Percentiles rank a stretch among this genome's conserved stretches.
phyloP scores from a whole-genome alignment of 2,797 vertebrate species.

The Cygnus olor region DNA sequence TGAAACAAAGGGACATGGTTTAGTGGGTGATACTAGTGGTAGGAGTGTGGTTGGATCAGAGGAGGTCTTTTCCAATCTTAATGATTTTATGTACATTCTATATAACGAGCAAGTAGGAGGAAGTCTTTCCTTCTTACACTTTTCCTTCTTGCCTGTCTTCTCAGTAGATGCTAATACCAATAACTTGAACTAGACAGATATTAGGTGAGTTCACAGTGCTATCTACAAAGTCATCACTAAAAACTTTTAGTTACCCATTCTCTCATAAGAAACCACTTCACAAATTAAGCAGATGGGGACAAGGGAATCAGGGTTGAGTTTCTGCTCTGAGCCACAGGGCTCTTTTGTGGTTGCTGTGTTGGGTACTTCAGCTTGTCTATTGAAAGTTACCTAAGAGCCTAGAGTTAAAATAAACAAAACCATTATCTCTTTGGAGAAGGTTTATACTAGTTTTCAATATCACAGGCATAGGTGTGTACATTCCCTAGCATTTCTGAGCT shows the following conservation, averaged over 20 bases:
- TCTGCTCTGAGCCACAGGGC: background rate
- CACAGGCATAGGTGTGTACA: accelerated
- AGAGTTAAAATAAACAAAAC: background rate
- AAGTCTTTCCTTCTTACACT: background rate
- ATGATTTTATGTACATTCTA: no score
- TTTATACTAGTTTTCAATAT: background rate
- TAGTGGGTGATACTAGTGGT: no score
- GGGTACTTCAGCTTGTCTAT: background rate
- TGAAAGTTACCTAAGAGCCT: background rate
- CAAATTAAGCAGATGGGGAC: background rate
- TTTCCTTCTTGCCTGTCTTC: background rate
- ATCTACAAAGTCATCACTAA: background rate
- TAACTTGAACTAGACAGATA: background rate
- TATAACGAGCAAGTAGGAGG: background rate
- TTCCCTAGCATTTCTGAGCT: background rate
- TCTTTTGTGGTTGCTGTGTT: accelerated
- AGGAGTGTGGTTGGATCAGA: no score
- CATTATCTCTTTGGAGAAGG: background rate
- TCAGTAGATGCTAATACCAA: background rate
- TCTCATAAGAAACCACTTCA: background rate
- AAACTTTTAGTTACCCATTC: background rate
- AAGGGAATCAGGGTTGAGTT: background rate
- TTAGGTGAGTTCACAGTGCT: background rate
- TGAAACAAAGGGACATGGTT: background rate
- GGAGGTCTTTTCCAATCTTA: no score